phyloP scores from a whole-genome alignment of 2,113 vertebrate species.

The Machaerirhynchus nigripectus region DNA sequence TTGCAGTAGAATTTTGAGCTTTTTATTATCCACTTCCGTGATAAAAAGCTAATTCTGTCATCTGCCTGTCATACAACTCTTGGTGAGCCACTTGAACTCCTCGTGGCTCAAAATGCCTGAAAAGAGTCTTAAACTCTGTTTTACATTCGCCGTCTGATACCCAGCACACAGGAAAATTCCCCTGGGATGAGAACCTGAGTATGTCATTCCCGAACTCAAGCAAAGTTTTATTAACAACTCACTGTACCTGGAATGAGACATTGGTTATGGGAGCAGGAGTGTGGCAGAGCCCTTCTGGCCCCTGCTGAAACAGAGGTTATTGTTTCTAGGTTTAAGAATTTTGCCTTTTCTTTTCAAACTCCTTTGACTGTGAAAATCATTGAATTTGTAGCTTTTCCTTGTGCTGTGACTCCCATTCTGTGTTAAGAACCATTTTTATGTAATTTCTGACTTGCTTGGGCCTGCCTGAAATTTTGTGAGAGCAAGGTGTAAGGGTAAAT shows the following conservation, averaged over 20 bases:
- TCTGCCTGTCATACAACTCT: background rate
- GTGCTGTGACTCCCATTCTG: background rate
- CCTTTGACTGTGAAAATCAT: background rate
- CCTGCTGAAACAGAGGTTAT: background rate
- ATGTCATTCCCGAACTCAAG: background rate
- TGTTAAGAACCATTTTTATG: background rate
- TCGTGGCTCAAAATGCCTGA: background rate
- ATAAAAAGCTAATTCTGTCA: background rate
- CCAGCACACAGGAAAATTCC: background rate
- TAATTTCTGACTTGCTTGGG: background rate
- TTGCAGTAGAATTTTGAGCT: background rate
- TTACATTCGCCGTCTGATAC: background rate
- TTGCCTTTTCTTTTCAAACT: background rate
- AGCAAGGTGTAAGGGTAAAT: background rate
- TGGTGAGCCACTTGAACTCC: background rate
- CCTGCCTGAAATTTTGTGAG: background rate
- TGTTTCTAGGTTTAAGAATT: background rate
- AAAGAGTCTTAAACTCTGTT: background rate
- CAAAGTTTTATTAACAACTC: background rate
- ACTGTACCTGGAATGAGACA: background rate
- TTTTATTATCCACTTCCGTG: background rate
- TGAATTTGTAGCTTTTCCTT: background rate
- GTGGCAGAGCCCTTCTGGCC: background rate
- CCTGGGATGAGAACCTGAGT: background rate
- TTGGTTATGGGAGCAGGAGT: background rate